Conservation (phyloP, 2,797 vertebrate genomes). For the Gallinago nigripennis region DNA sequence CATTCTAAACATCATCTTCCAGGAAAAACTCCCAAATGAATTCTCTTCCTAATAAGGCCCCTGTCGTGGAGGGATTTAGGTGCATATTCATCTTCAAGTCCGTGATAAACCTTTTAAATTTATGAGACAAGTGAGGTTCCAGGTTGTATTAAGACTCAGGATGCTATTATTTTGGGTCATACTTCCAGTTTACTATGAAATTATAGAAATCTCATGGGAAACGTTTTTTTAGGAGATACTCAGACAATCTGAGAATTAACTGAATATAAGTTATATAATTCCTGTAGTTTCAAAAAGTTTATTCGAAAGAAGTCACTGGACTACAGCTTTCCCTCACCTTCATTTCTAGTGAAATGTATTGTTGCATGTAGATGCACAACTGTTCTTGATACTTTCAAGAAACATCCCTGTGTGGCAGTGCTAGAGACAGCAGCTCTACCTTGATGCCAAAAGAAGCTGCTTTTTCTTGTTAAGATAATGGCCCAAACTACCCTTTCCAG, state of each 20-base stretch:
- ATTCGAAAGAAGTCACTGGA: neutral
- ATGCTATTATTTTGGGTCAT: neutral
- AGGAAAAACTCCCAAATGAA: neutral
- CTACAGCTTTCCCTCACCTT: neutral
- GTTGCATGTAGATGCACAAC: neutral
- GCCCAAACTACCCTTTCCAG: neutral
- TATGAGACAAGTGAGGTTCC: neutral
- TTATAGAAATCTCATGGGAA: neutral
- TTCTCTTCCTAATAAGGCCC: neutral
- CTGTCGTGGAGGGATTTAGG: neutral
- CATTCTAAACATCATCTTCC: neutral
- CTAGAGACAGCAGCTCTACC: neutral
- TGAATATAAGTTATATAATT: neutral
- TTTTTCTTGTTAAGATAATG: neutral
- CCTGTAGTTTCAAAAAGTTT: neutral
- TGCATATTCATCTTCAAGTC: neutral
- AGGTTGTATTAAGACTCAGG: neutral
- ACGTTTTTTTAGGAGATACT: neutral
- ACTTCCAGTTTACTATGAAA: neutral
- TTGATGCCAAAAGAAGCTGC: neutral
- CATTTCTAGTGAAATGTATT: neutral
- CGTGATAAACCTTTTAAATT: neutral
- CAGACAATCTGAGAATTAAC: neutral
- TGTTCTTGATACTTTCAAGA: neutral
- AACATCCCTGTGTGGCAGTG: neutral